Evolutionary conservation across 1,140 invertebrate species (phyloP), one percentile per base, ranked within the genome.

Genomic region (Drosophila melanogaster): DNA sequence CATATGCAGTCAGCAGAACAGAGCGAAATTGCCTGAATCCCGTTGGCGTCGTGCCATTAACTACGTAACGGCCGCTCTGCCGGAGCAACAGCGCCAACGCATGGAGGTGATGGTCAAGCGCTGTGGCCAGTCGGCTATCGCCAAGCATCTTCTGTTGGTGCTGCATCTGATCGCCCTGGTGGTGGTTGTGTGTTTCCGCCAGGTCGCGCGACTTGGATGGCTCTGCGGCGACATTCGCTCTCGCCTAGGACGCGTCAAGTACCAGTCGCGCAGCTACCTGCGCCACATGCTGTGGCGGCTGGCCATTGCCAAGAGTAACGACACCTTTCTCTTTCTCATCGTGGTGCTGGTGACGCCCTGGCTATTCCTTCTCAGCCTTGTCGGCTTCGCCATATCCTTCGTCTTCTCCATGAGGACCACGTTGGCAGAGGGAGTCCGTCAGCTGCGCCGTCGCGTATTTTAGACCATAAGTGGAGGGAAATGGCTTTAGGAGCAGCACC

Each of bases 201-300:
- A 40, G 7, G 19, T n/a, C 22, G 0, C 19, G 30, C 11, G 17
- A 0, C 0, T 67, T 7, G 15, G 24, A 4, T 1, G 17, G 1
- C 19, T n/a, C 4, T 22, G 53, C 8, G 37, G 53, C 4, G 41
- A 59, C 30, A 7, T 56, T n/a, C 67, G 65, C 49, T 57, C 72
- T 8, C 50, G 61, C 0, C 15, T 83, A 2, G 56, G 70, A 71
- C 71, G 62, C 19, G 54, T 44, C 51, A 72, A 72, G 37, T 87
- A 65, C n/a, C 70, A 77, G 37, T 17, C 83, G 58, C 83, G 83
- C 49, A 67, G 37, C 44, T 14, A 56, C 2, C 37, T 76, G 44
- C 83, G 83, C 7, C 50, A 79, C 10, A 10, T 86, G 22, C 75
- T 86, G 10, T 86, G 83, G 83, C 70, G 83, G 49, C 54, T 87